Conservation (phyloP, 2,113 vertebrate genomes). For the Tricholaema leucomelas region DNA sequence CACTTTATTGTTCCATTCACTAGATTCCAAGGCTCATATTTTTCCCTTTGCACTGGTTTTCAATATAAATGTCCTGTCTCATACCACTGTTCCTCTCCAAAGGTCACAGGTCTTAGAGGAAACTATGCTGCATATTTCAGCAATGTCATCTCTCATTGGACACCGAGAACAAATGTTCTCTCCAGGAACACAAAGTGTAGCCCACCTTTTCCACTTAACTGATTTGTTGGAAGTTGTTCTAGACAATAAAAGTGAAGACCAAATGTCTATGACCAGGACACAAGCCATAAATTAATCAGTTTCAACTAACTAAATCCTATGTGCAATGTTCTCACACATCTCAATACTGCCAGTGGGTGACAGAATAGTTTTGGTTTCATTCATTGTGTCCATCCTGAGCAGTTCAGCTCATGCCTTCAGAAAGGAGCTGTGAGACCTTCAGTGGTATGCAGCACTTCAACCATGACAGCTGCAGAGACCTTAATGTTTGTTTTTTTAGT, state of each 20-base stretch:
- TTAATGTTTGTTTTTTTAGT: neutral
- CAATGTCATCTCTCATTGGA: neutral
- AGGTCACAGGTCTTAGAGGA: neutral
- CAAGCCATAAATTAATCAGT: neutral
- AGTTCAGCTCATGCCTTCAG: neutral
- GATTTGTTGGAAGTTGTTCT: neutral
- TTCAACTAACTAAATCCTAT: neutral
- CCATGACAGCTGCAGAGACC: neutral
- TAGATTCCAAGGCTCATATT: neutral
- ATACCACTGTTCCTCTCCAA: neutral
- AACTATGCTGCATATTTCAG: neutral
- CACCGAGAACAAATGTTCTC: neutral
- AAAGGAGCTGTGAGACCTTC: neutral
- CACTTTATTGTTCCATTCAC: neutral
- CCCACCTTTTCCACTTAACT: neutral
- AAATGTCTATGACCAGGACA: neutral
- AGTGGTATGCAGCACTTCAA: neutral
- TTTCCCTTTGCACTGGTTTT: neutral
- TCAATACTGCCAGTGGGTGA: neutral
- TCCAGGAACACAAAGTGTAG: neutral
- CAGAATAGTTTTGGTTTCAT: neutral
- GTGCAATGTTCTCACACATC: neutral
- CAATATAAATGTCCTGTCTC: neutral
- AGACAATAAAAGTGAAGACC: neutral
- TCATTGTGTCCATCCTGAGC: neutral